These are phyloP conservation scores for Schmidtea mediterranea DNA, from an alignment of 1,140 invertebrate genomes.

Conservation along the genomic window DNA sequence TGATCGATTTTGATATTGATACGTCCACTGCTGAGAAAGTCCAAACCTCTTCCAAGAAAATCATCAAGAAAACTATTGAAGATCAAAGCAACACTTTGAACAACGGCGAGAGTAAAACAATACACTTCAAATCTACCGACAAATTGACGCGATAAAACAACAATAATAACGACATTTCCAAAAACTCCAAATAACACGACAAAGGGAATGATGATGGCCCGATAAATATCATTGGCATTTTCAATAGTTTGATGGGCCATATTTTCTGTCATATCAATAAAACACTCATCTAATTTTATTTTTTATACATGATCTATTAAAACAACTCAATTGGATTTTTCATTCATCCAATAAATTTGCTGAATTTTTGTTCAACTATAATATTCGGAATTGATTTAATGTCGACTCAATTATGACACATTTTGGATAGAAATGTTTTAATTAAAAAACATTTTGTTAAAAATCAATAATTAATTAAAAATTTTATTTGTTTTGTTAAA, in stretches of 20 bases:
- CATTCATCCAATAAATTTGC: no score
- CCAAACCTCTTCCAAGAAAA: not conserved
- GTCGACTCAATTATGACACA: no score
- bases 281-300: no score
- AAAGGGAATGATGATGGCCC: not conserved
- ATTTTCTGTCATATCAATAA: no score
- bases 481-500: no score
- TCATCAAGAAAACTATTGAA: conserved; percentile 1
- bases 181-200: not conserved
- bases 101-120: not conserved
- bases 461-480: no score
- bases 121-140: not conserved
- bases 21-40: not conserved
- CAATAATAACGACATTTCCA: not conserved
- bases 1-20: not conserved
- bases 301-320: no score
- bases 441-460: no score
- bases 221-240: not conserved
- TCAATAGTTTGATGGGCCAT: not conserved
- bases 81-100: not conserved
- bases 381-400: no score
- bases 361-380: no score
- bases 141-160: not conserved
- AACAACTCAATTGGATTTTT: no score
- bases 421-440: no score